These are phyloP conservation scores for Apocrypta bakeri DNA, from an alignment of 1,140 invertebrate genomes.

Conservation along the genomic window DNA sequence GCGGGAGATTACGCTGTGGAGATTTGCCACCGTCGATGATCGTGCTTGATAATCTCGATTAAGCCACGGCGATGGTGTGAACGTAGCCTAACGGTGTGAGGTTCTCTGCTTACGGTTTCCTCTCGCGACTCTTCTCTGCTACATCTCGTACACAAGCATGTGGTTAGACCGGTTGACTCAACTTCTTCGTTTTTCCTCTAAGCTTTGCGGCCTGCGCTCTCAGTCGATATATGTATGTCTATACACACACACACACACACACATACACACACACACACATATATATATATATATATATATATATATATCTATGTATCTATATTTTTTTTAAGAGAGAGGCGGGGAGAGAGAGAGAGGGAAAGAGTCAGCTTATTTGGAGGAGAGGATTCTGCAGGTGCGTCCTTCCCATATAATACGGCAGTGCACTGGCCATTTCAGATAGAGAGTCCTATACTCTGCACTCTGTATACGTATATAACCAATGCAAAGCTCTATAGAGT, in stretches of 20 bases:
- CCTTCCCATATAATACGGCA: background rate
- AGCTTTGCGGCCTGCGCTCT: background rate
- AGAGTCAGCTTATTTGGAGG: slow-evolving; percentile 26
- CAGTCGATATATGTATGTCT: background rate
- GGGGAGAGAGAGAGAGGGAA: background rate
- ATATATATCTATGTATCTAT: too few relatives aligned
- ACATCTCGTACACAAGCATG: slow-evolving; percentile 58
- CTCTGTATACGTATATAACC: too few relatives aligned
- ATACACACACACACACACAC: background rate
- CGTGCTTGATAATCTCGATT: slow-evolving; percentile 39
- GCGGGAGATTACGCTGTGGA: background rate
- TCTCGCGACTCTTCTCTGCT: background rate
- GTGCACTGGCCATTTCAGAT: background rate
- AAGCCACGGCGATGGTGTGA: slow-evolving; percentile 54
- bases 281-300: background rate
- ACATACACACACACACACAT: background rate
- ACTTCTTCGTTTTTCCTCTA: slow-evolving; percentile 47
- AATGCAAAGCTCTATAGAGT: background rate
- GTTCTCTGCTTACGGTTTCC: background rate
- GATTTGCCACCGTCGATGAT: background rate
- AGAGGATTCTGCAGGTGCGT: background rate
- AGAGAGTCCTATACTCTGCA: background rate
- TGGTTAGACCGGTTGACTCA: slow-evolving; percentile 65
- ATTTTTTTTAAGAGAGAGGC: too few relatives aligned
- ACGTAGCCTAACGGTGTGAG: slow-evolving; percentile 60